These are phyloP conservation scores for Branchinecta sandiegonensis DNA, from an alignment of 2,888 invertebrate genomes.

Conservation along the genomic window DNA sequence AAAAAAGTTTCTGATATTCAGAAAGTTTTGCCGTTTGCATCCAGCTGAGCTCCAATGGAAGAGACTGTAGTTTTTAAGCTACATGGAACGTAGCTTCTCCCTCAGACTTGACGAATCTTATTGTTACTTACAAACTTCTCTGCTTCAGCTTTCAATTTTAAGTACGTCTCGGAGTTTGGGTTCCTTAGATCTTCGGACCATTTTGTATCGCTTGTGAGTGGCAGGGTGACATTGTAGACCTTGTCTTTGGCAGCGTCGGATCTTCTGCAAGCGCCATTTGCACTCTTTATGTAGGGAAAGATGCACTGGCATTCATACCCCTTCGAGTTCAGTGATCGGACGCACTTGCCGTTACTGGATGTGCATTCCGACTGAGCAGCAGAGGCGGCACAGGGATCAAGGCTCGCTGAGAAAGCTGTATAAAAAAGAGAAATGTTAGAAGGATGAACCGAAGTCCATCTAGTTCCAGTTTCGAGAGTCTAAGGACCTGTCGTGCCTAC, in stretches of 20 bases:
- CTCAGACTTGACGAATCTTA: too few relatives aligned
- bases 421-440: too few relatives aligned
- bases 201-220: not conserved
- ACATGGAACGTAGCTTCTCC: too few relatives aligned
- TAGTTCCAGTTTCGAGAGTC: too few relatives aligned
- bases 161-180: not conserved
- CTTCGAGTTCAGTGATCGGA: not conserved
- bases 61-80: too few relatives aligned
- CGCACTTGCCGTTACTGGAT: not conserved
- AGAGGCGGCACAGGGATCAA: too few relatives aligned
- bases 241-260: not conserved
- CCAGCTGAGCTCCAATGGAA: too few relatives aligned
- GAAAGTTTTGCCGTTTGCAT: too few relatives aligned
- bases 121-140: constrained; percentile 2
- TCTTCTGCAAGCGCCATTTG: not conserved
- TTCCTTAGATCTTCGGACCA: not conserved
- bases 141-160: not conserved
- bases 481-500: too few relatives aligned
- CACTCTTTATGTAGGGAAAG: not conserved
- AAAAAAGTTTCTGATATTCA: too few relatives aligned
- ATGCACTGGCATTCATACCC: not conserved
- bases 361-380: not conserved
- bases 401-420: too few relatives aligned
- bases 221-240: not conserved
- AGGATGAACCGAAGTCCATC: too few relatives aligned